These are phyloP conservation scores for Pterocles gutturalis DNA, from an alignment of 2,113 vertebrate genomes.

Conservation along the genomic window DNA sequence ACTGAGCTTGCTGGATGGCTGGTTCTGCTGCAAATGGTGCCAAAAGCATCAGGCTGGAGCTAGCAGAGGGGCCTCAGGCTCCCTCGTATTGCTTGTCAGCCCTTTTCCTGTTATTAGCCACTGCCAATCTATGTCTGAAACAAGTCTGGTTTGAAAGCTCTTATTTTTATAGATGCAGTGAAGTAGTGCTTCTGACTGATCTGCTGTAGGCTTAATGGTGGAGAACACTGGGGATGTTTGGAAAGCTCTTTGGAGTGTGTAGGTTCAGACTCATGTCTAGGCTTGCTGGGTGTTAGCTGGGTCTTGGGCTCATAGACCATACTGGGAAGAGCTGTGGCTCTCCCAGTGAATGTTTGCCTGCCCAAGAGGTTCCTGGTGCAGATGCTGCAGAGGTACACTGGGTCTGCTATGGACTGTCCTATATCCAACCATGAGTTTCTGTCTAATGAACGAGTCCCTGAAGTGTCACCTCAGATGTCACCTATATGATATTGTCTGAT, in stretches of 20 bases:
- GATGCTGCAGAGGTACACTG: not conserved
- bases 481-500: not conserved
- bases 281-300: not conserved
- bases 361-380: not conserved
- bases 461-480: not conserved
- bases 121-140: not conserved
- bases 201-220: not conserved
- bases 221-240: not conserved
- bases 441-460: not conserved
- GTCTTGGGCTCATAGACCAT: fast-evolving
- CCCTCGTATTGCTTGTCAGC: not conserved
- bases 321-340: not conserved
- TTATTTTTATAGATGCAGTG: not conserved
- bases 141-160: not conserved
- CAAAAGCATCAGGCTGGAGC: not conserved
- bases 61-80: not conserved
- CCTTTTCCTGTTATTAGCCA: not conserved
- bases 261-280: fast-evolving
- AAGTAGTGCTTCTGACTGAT: not conserved
- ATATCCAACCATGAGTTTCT: fast-evolving
- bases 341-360: not conserved
- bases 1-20: not conserved
- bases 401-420: not conserved
- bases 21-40: not conserved
- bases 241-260: not conserved